A percentile compares a stretch with the other conserved stretches of the same genome.
Conservation (phyloP, 2,888 invertebrate genomes). For the Lordiphosa fenestrarum region DNA sequence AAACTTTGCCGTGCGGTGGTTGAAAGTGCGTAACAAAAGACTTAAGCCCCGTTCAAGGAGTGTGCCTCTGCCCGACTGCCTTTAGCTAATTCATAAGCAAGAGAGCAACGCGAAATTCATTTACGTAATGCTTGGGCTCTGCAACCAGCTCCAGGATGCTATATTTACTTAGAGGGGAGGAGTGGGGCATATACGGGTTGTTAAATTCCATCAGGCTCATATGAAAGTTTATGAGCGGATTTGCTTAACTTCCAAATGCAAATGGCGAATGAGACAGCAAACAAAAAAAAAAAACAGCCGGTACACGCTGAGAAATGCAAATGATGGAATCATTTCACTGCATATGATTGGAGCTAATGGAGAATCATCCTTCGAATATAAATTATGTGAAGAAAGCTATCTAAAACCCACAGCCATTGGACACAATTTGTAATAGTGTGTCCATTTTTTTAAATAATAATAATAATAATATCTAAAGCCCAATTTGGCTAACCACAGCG, state of each 20-base stretch:
- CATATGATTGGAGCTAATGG: too few relatives aligned
- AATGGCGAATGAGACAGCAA: constrained; percentile 44
- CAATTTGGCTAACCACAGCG: too few relatives aligned
- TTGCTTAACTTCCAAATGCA: constrained; percentile 25
- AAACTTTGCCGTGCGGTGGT: constrained; percentile 49
- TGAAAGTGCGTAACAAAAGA: constrained; percentile 32
- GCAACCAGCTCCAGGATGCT: neutral
- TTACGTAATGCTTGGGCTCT: constrained; percentile 63
- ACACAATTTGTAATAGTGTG: too few relatives aligned
- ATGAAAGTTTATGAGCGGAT: constrained; percentile 61
- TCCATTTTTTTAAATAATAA: too few relatives aligned
- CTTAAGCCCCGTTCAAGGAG: constrained; percentile 59
- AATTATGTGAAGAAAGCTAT: too few relatives aligned
- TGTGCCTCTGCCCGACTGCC: constrained; percentile 29
- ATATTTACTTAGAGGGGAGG: constrained; percentile 3
- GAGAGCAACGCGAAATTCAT: constrained; percentile 56
- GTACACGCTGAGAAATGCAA: constrained; percentile 1
- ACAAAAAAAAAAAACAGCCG: neutral
- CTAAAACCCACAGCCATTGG: too few relatives aligned
- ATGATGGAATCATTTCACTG: too few relatives aligned
- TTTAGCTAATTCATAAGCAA: constrained; percentile 61
- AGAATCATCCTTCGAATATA: too few relatives aligned
- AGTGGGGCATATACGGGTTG: constrained; percentile 6
- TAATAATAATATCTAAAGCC: too few relatives aligned
- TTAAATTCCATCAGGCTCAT: constrained; percentile 41